Percentiles rank a stretch among this genome's conserved stretches.
These are phyloP conservation scores for Mya arenaria DNA, from an alignment of 1,140 invertebrate species.

Conservation along the genomic window DNA sequence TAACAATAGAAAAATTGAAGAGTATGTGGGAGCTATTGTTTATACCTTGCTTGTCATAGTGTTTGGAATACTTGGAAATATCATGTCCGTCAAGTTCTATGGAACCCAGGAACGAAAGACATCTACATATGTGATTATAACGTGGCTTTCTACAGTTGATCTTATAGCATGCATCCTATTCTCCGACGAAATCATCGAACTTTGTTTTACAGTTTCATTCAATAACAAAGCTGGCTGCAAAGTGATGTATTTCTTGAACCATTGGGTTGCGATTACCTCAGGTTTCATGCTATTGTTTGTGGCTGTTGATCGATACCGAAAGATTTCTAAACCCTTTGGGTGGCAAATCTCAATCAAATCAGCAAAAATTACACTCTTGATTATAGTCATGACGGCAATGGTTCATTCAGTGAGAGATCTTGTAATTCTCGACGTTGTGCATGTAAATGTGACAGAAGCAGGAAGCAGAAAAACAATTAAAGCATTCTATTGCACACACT, in stretches of 20 bases:
- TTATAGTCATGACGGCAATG: background rate
- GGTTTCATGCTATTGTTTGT: background rate
- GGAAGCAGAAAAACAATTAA: background rate
- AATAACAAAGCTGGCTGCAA: background rate
- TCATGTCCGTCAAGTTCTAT: background rate
- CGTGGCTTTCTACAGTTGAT: background rate
- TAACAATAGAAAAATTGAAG: background rate
- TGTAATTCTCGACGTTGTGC: background rate
- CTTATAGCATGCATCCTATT: background rate
- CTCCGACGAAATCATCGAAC: constrained; percentile 22
- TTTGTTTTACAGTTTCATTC: constrained; percentile 5
- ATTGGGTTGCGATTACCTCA: background rate
- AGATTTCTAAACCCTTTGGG: background rate
- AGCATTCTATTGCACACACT: background rate
- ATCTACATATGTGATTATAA: background rate
- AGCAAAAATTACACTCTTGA: background rate
- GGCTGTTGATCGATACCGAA: background rate
- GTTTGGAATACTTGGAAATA: background rate
- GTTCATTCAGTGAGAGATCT: background rate
- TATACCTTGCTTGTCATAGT: background rate
- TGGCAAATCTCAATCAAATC: background rate
- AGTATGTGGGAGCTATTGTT: background rate
- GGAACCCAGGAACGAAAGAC: background rate
- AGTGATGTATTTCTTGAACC: background rate
- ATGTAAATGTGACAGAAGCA: background rate